Percentiles rank a stretch among this genome's conserved stretches.
These are phyloP conservation scores for Oreohelix idahoensis DNA, from an alignment of 1,140 invertebrate genomes.

Conservation along the genomic window DNA sequence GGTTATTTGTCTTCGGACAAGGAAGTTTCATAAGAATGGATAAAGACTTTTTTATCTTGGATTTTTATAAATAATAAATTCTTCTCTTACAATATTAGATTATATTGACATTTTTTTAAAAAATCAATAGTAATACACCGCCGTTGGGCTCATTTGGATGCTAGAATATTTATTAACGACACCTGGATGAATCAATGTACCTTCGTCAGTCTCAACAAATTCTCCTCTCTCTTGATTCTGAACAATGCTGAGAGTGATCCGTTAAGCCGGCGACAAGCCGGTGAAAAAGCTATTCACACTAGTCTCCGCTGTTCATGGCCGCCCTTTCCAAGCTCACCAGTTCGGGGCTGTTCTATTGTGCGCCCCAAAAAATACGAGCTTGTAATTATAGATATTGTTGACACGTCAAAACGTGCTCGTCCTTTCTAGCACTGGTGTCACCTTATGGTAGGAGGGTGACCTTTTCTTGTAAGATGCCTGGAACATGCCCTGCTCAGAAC, in stretches of 20 bases:
- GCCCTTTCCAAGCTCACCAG: neutral
- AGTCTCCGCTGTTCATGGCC: neutral
- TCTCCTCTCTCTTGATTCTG: neutral
- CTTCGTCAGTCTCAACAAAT: neutral
- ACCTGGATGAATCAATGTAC: too few species aligned
- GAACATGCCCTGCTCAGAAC: neutral
- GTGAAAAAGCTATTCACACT: neutral
- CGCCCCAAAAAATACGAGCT: neutral
- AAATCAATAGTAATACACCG: too few species aligned
- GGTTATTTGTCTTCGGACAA: too few species aligned
- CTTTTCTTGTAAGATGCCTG: neutral
- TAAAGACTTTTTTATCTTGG: too few species aligned
- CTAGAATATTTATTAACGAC: too few species aligned
- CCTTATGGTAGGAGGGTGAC: neutral
- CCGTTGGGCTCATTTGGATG: too few species aligned
- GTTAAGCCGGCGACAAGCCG: neutral
- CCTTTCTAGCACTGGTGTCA: neutral
- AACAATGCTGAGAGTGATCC: neutral
- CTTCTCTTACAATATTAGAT: too few species aligned
- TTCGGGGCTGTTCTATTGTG: neutral
- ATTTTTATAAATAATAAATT: too few species aligned
- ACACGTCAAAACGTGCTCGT: neutral
- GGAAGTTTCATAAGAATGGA: too few species aligned
- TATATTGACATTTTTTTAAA: too few species aligned
- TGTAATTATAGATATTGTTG: constrained; percentile 38